These are phyloP conservation scores for Saguinus oedipus DNA, from an alignment of 2,797 vertebrate species.

Conservation along the genomic window DNA sequence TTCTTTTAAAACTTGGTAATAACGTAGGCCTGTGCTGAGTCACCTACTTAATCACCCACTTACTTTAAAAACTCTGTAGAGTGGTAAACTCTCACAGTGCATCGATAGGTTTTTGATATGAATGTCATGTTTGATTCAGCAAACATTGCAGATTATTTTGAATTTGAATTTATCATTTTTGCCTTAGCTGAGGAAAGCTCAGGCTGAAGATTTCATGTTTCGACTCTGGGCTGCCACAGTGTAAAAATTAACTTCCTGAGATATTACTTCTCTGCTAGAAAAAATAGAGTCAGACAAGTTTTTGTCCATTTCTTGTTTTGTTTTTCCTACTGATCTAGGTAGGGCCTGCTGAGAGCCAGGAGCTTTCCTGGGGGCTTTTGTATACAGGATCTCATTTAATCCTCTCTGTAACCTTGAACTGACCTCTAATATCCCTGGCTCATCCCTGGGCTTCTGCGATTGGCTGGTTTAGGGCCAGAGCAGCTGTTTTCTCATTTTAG, in stretches of 20 bases:
- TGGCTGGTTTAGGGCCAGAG: not conserved
- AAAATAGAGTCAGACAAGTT: not conserved
- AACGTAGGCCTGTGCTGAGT: not conserved
- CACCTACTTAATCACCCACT: not conserved
- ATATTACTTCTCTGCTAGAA: not conserved
- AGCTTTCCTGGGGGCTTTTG: not conserved
- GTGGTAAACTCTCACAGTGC: not conserved
- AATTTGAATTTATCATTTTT: not conserved
- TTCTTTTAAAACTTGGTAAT: not conserved
- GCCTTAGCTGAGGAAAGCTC: not conserved
- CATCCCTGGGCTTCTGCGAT: not conserved
- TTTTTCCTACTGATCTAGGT: not conserved
- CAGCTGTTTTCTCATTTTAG: constrained; percentile 53
- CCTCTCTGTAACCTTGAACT: not conserved
- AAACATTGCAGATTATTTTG: not conserved
- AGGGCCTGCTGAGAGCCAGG: not conserved
- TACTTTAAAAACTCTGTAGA: not conserved
- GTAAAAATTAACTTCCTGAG: not conserved
- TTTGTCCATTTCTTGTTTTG: not conserved
- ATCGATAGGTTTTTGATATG: not conserved
- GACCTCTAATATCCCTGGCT: not conserved
- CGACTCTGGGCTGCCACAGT: not conserved
- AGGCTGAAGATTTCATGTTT: not conserved
- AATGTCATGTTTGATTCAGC: not conserved
- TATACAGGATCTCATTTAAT: not conserved